Evolutionary conservation across 2,113 vertebrate species (phyloP), one percentile per base, ranked within the genome.

Genomic region (Chionodraco myersi): DNA sequence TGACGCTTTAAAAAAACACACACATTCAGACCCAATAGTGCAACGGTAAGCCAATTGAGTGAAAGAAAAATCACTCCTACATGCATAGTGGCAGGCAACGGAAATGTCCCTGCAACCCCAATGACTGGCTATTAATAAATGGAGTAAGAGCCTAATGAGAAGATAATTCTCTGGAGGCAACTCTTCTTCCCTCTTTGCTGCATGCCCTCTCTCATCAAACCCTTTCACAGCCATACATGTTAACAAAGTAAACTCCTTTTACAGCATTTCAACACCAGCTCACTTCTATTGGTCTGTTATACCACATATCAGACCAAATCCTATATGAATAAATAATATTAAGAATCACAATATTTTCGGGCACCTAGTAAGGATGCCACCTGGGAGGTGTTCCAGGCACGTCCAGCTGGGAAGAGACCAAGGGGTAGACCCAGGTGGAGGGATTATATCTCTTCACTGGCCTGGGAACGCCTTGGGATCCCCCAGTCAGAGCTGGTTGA

Each of bases 51-150:
- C 89, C 89, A 92, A 92, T 90, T 89, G 87, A 89, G 80, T 85
- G 82, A 86, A 88, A 92, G 93, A 93, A 90, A 92, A 91, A 92
- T 92, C 84, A 86, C 89, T 86, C 53, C 88, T 93, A 90, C 90
- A 93, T 88, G 88, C 86, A 77, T 92, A 88, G 86, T 91, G 93
- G 91, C 91, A 92, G 91, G 84, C 79, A 89, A 81, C 79, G 87
- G 90, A 93, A 91, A 91, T 94, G 85, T 92, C 77, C 80, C 81
- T 73, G 88, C 89, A 89, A 92, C 89, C 90, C 80, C 88, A 87
- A 89, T 94, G 88, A 93, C 92, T 91, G 82, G 84, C 89, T 92
- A 94, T 94, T 93, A 95, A 93, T 93, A 94, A 94, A 91, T 91
- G 87, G 84, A 87, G 90, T 77, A 92, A 94, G 86, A 88, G 85